Base-by-base conservation (phyloP, 1,140 invertebrate genomes). In the Dryas iulia region DNA sequence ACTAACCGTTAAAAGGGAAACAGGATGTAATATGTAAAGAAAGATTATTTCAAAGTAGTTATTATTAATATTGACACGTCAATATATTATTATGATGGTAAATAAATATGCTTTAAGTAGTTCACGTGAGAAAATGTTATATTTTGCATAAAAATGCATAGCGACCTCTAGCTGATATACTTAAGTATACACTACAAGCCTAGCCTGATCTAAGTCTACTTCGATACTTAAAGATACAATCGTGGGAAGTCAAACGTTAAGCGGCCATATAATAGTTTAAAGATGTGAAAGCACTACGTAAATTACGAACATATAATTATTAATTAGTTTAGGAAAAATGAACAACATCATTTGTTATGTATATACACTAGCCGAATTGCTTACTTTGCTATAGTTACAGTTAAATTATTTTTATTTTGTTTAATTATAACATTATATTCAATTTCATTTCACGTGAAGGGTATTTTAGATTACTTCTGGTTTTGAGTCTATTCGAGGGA, bases 201-300 rank as follows among this genome's bases (percentile, higher is more conserved):
- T 0, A 47, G 39, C 14, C 8, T 47, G 39, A 47, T 47, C 39
- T 47, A 47, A 47, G 39, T 47, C 18, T 47, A 47, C 39, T 47
- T 21, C 6, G 39, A 47, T 47, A 18, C 7, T 47, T 11, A 2
- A 47, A 47, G 39, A 47, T 47, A 18, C 21, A 80, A 86, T 85
- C 83, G 86, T 89, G 86, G 81, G 84, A 88, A 87, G 77, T 78
- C 74, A 83, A 70, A 82, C 76, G 76, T 85, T 83, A 79, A 86
- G 82, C 80, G 77, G 73, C 74, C 76, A 77, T 74, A 82, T 86
- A 83, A 87, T 87, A 87, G 82, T 86, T 81, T 79, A 73, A 82
- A 77, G 73, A 81, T 79, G 75, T 79, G 82, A 83, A 65, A 47
- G 39, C 39, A 21, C 39, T 47, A 47, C 39, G 39, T 21, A 47